These are phyloP conservation scores for Brassicogethes aeneus DNA, from an alignment of 2,888 invertebrate genomes.

Conservation along the genomic window DNA sequence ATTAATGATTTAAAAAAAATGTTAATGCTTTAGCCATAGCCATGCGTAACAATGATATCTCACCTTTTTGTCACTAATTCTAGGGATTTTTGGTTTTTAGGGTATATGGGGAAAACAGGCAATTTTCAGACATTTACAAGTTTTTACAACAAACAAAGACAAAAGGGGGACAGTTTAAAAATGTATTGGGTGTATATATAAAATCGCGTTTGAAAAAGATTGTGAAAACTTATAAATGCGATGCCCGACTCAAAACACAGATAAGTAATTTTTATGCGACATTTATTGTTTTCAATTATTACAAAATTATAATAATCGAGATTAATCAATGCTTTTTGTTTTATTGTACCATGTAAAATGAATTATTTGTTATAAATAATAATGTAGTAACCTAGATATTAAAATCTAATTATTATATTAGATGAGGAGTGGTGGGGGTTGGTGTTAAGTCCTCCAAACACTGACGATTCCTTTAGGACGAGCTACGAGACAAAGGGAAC, in stretches of 20 bases:
- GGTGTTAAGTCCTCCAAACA: constrained; percentile 24
- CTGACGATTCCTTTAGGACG: constrained; percentile 33
- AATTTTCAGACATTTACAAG: constrained; percentile 22
- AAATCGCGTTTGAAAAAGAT: neutral
- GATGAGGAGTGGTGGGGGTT: constrained; percentile 30
- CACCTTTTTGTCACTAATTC: constrained; percentile 27
- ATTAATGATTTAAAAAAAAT: constrained; percentile 27
- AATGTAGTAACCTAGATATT: constrained; percentile 19
- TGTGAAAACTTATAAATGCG: constrained; percentile 10
- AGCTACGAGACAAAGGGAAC: constrained; percentile 34
- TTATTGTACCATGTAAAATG: constrained; percentile 26
- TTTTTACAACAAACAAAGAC: neutral
- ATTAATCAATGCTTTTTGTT: constrained; percentile 22
- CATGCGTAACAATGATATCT: constrained; percentile 31
- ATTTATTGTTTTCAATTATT: constrained; percentile 33
- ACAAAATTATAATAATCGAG: constrained; percentile 23
- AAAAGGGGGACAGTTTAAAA: neutral
- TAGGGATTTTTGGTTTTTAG: constrained; percentile 4
- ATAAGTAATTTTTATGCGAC: constrained; percentile 18
- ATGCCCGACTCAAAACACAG: constrained; percentile 15
- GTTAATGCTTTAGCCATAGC: constrained; percentile 29
- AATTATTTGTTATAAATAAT: constrained; percentile 33
- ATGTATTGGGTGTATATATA: neutral
- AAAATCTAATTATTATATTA: constrained; percentile 31
- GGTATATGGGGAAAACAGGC: constrained; percentile 13